Base-by-base conservation (phyloP, 2,888 invertebrate genomes). In the Acanthopleura granulata region DNA sequence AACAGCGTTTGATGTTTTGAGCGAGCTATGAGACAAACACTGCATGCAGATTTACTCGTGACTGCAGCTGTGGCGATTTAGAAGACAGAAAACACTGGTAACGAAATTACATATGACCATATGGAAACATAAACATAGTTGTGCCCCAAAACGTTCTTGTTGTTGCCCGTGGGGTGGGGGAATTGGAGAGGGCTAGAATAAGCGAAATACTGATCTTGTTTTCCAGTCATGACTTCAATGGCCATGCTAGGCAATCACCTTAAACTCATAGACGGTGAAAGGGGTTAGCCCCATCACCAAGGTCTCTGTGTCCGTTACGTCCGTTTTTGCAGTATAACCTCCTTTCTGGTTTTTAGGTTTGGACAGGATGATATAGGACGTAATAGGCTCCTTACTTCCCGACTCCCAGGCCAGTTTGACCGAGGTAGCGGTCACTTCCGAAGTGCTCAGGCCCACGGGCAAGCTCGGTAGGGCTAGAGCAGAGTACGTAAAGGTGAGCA, bases 261-360 rank as follows among this genome's bases (percentile, higher is more conserved):
- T 95, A 93, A 99, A 96, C 91, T 98, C 97, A 91, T 99, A 99
- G 90, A 96, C 96, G 9, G 97, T 97, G 91, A 96, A 97, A 0
- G 98, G 97, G 80, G 96, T 96, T 78, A 98, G 93, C 74, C 88
- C 85, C 50, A 84, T 78, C 29, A 98, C 95, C 62, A 95, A 95
- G 91, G 97, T 97, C 91, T 96, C 96, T 93, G 95, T 95, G 70
- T 96, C 95, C 87, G 96, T 96, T 86, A 97, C 96, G 76, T 97
- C 97, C 78, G 95, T 95, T 88, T 97, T 96, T 91, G 97, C 97
- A 86, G 95, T 95, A 92, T 94, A 97, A 51, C 80, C 82, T n/a
- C 77, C 81, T 9, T 78, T 78, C 25, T 79, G 96, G 91, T 95
- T 95, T 92, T 97, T 97, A 70, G 97, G 97, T 91, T 97, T 97